phyloP scores from a whole-genome alignment of 2,113 vertebrate genomes.

The Poeciliopsis retropinna region DNA sequence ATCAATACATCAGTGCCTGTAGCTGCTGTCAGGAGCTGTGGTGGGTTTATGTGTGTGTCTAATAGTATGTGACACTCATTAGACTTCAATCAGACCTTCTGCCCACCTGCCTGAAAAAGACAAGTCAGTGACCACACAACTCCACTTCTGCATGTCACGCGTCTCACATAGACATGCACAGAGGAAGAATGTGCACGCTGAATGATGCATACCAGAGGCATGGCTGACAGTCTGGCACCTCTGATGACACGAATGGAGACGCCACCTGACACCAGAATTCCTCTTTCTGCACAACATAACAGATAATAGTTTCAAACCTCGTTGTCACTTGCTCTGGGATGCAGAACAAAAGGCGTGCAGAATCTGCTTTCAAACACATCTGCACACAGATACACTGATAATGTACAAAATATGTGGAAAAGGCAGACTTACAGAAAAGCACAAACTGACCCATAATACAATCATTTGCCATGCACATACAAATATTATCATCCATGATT shows the following conservation, averaged over 20 bases:
- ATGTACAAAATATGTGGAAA: not conserved
- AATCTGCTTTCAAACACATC: not conserved
- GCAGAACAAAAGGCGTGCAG: conserved; percentile 28
- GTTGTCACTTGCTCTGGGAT: conserved; percentile 52
- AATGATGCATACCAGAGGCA: conserved; percentile 60
- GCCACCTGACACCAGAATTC: conserved; percentile 62
- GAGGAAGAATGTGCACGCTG: conserved; percentile 15
- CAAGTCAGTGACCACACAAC: conserved; percentile 51
- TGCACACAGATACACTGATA: not conserved
- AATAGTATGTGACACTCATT: conserved; percentile 61
- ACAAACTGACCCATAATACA: conserved; percentile 18
- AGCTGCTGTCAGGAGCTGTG: conserved; percentile 52
- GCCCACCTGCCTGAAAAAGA: conserved; percentile 38
- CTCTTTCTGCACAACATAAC: conserved; percentile 41
- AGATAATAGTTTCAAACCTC: conserved; percentile 51
- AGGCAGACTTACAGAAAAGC: not conserved
- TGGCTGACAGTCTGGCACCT: conserved; percentile 59
- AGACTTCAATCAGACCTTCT: conserved; percentile 50
- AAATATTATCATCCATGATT: not conserved
- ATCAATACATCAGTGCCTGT: conserved; percentile 64
- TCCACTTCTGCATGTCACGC: conserved; percentile 16
- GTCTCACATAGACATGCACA: conserved; percentile 2
- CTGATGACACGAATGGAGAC: conserved; percentile 59
- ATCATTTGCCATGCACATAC: conserved; percentile 9
- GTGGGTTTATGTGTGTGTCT: conserved; percentile 22